Evolutionary conservation across 2,113 vertebrate genomes (phyloP).

Genomic region (Eptesicus fuscus): DNA sequence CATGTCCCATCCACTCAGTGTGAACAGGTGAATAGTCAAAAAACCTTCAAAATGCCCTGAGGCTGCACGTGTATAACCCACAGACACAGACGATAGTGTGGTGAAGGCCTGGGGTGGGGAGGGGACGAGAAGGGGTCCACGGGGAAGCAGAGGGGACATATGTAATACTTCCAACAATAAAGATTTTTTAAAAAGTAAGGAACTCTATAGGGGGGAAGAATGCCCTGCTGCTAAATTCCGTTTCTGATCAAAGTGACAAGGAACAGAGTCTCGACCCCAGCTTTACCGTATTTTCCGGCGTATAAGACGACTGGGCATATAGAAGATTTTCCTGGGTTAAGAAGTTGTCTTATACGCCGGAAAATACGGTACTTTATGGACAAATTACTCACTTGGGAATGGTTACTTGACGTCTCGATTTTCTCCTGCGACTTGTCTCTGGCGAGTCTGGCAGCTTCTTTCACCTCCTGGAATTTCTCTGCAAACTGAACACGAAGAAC

Average conservation of each 20-base stretch:
- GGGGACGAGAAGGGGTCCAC: no score
- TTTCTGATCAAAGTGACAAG: neutral
- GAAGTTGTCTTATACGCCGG: no score
- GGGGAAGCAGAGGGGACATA: no score
- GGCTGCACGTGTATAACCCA: neutral
- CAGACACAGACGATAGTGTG: no score
- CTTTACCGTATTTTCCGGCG: no score
- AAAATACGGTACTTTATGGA: no score
- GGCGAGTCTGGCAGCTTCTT: conserved; percentile 93
- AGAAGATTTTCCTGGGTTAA: no score
- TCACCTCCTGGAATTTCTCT: conserved; percentile 98
- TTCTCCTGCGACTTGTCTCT: conserved; percentile 97
- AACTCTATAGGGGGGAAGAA: no score
- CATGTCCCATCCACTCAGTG: neutral
- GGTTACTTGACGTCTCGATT: conserved; percentile 90
- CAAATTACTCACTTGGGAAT: conserved; percentile 89
- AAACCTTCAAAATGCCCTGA: neutral
- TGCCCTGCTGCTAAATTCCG: neutral
- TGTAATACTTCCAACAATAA: no score
- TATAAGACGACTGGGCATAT: no score
- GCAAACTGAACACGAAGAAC: conserved; percentile 89
- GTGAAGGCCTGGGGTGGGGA: no score
- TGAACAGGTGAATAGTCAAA: neutral
- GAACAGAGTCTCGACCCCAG: neutral
- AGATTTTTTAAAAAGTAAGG: no score